Percentiles rank a stretch among this genome's conserved stretches.
Evolutionary conservation across 2,888 invertebrate genomes (phyloP).

Genomic region (Epistrophe grossulariae): DNA sequence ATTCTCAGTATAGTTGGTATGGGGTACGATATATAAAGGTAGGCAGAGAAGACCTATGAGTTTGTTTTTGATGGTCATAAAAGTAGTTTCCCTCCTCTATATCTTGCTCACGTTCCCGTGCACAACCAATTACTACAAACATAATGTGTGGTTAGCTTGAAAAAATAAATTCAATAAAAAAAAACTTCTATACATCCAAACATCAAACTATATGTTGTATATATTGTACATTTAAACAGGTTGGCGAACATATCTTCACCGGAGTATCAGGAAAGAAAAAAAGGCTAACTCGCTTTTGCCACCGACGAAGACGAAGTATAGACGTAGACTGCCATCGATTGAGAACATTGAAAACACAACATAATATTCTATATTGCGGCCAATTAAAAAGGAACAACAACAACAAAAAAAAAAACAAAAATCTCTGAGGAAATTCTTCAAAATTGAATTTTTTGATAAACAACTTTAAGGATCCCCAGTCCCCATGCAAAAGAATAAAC

Average conservation of each 20-base stretch:
- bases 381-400: constrained; percentile 28
- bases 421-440: constrained; percentile 20
- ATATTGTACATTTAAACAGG: constrained; percentile 57
- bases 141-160: constrained; percentile 59
- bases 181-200: constrained; percentile 10
- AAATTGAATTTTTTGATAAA: constrained; percentile 57
- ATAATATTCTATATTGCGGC: constrained; percentile 30
- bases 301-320: constrained; percentile 5
- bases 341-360: constrained; percentile 41
- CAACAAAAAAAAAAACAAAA: no score
- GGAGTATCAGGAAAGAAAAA: constrained; percentile 18
- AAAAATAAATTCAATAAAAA: constrained; percentile 32
- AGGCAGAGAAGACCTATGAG: constrained; percentile 51
- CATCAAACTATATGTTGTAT: neutral
- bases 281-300: constrained; percentile 43
- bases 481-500: neutral
- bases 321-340: constrained; percentile 7
- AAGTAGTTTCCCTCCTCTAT: constrained; percentile 37
- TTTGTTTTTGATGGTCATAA: constrained; percentile 47
- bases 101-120: constrained; percentile 57
- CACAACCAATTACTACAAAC: constrained; percentile 68
- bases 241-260: constrained; percentile 49
- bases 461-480: constrained; percentile 52
- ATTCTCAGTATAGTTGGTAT: constrained; percentile 17
- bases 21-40: neutral